Evolutionary conservation across 2,888 invertebrate species (phyloP).

Genomic region (Phengaris arion): DNA sequence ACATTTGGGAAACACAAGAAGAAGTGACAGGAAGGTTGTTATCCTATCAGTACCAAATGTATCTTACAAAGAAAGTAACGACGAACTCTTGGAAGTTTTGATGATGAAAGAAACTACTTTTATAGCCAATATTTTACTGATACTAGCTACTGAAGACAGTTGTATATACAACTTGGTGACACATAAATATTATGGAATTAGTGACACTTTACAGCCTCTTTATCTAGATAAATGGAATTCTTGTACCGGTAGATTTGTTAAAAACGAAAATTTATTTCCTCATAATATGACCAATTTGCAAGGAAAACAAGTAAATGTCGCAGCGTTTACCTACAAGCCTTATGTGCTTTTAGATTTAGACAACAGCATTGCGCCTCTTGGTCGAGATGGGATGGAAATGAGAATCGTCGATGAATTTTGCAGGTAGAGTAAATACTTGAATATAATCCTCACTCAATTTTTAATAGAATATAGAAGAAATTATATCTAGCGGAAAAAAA

Average conservation of each 20-base stretch:
- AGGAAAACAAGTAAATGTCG: conserved; percentile 71
- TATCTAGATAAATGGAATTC: conserved; percentile 66
- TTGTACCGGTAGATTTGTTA: conserved; percentile 54
- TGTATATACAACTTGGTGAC: conserved; percentile 61
- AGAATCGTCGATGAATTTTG: conserved; percentile 73
- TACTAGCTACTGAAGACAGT: conserved; percentile 45
- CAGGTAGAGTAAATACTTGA: conserved; percentile 48
- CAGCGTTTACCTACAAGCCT: conserved; percentile 81
- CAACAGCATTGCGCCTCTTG: conserved; percentile 47
- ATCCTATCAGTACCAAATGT: conserved; percentile 53
- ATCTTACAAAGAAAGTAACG: conserved; percentile 35
- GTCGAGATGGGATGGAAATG: conserved; percentile 78
- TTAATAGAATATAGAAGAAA: too few relatives aligned
- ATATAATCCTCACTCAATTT: too few relatives aligned
- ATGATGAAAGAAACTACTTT: conserved; percentile 54
- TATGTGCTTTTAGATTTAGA: conserved; percentile 75
- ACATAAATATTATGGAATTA: conserved; percentile 64
- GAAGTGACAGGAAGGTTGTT: conserved; percentile 68
- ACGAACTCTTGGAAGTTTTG: conserved; percentile 48
- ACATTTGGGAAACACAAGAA: conserved; percentile 59
- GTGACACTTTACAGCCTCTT: conserved; percentile 47
- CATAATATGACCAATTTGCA: conserved; percentile 67
- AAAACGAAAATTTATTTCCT: conserved; percentile 63
- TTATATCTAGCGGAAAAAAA: too few relatives aligned
- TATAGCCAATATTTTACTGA: conserved; percentile 59